Evolutionary conservation across 2,113 vertebrate species (phyloP).

Genomic region (Cygnus buccinator): DNA sequence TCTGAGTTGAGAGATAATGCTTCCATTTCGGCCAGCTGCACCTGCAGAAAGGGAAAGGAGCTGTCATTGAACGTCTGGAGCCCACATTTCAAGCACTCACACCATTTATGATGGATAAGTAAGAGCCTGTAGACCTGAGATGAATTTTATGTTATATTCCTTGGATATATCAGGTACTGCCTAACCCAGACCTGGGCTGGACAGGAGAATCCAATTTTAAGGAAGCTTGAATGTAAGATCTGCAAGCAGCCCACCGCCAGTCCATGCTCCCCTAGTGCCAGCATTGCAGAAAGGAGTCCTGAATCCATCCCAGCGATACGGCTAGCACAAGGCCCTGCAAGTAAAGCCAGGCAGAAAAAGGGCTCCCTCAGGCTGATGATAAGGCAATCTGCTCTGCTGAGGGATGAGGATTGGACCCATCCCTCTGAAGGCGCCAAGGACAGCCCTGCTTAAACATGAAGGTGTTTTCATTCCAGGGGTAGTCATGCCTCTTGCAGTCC

Average conservation of each 20-base stretch:
- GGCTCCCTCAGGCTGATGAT: background rate
- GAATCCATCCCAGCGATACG: background rate
- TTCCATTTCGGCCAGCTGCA: conserved; percentile 96
- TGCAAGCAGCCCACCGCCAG: conserved; percentile 9
- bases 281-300: background rate
- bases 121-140: conserved; percentile 48
- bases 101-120: conserved; percentile 29
- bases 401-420: background rate
- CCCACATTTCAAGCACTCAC: conserved; percentile 21
- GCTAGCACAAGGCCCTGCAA: conserved; percentile 20
- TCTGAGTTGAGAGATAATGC: conserved; percentile 94
- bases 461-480: conserved; percentile 48
- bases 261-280: conserved; percentile 27
- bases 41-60: conserved; percentile 75
- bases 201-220: conserved; percentile 23
- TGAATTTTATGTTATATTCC: conserved; percentile 38
- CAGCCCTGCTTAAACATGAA: conserved; percentile 22
- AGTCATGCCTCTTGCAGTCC: conserved; percentile 66
- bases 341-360: background rate
- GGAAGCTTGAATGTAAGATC: background rate
- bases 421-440: background rate
- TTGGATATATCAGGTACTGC: conserved; percentile 12
- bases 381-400: background rate
- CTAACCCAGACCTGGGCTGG: conserved; percentile 33
- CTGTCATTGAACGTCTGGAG: background rate